Base-by-base conservation (phyloP, 2,888 invertebrate species). In the Ophraella communa region DNA sequence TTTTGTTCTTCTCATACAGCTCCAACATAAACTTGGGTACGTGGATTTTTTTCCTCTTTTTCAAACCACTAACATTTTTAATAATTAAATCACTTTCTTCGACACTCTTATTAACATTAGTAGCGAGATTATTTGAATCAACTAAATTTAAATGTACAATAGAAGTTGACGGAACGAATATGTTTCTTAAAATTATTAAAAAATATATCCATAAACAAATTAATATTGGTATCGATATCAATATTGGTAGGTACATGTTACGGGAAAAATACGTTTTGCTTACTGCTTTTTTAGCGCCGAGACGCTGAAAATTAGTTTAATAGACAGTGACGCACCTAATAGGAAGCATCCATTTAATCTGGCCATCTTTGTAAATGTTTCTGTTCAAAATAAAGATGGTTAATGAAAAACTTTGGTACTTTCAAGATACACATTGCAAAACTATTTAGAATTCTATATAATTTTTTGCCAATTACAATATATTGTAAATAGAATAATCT, bases 21-120 rank as follows among this genome's bases (percentile, higher is more conserved):
- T 82, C 81, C 60, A 82, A 62, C 82, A 82, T 82, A 69, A 81
- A 81, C 67, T 82, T 81, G 0, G 82, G 81, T 10, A 82, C 76
- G 60, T 82, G 82, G 45, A 75, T 71, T 59, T 72, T 78, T 11
- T 66, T 67, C 27, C 70, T 53, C 18, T 55, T 70, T 55, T 57
- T 62, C 11, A 56, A 8, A 17, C 57, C 59, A 14, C 51, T 56
- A n/a, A 62, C 47, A 30, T 64, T 52, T 56, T 45, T 56, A 5
- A 20, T 21, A 27, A 4, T 24, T 8, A 20, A 14, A 35, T 0
- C 20, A 45, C 4, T 49, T 42, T 20, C 14, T 5, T 21, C 35
- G 8, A 45, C 24, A 35, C 33, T 33, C 3, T 57, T 33, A 14
- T 14, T 14, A 24, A 27, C 27, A 30, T 54, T 53, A n/a, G n/a